Evolutionary conservation across 2,113 vertebrate species (phyloP).

Genomic region (Aythya baeri): DNA sequence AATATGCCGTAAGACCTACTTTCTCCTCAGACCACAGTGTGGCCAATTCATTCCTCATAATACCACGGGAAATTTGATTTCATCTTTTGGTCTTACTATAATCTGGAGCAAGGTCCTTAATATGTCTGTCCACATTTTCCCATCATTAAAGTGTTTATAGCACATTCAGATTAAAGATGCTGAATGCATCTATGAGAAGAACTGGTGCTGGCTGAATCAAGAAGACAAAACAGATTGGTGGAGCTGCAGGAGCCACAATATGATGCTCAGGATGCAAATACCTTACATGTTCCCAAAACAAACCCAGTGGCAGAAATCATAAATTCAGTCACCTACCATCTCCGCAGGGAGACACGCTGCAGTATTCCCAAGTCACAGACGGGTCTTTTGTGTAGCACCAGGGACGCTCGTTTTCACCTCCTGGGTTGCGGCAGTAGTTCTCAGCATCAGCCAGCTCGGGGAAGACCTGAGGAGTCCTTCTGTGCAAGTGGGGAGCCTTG

Average conservation of each 20-base stretch:
- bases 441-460: constrained; percentile 85
- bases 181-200: not conserved
- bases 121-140: not conserved
- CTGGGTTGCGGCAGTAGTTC: constrained; percentile 90
- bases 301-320: not conserved
- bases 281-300: not conserved
- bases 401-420: constrained; percentile 84
- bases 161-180: not conserved
- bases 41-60: not conserved
- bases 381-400: constrained; percentile 89
- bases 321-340: constrained; percentile 50
- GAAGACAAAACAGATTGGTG: not conserved
- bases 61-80: not conserved
- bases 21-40: not conserved
- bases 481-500: constrained; percentile 85
- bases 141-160: not conserved
- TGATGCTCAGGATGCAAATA: not conserved
- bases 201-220: not conserved
- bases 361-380: constrained; percentile 89
- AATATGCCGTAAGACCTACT: not conserved
- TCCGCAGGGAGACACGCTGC: constrained; percentile 80
- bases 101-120: rapidly evolving
- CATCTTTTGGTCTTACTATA: not conserved
- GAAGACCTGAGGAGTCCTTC: constrained; percentile 83
- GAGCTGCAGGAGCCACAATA: rapidly evolving